Conservation (phyloP, 2,797 vertebrate species). For the Chloroceryle amazona region DNA sequence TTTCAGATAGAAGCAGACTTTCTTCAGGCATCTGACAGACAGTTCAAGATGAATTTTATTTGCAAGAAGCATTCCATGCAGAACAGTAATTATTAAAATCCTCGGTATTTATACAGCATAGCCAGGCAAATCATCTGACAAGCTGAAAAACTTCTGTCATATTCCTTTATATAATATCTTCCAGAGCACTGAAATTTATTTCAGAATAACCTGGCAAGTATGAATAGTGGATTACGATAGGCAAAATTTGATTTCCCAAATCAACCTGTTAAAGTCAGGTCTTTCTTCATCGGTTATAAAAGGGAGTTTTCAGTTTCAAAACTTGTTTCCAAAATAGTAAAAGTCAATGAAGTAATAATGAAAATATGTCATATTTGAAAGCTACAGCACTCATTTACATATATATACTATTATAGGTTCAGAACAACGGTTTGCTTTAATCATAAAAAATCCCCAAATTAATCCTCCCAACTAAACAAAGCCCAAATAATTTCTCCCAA, state of each 20-base stretch:
- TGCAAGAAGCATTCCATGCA: neutral
- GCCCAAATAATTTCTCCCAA: neutral
- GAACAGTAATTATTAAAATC: slow-evolving; percentile 45
- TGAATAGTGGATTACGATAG: slow-evolving; percentile 7
- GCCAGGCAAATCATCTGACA: slow-evolving; percentile 30
- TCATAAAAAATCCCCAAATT: accelerated
- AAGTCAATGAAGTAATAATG: neutral
- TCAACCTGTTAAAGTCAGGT: neutral
- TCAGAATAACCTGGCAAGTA: neutral
- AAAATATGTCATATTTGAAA: neutral
- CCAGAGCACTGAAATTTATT: neutral
- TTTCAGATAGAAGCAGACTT: neutral
- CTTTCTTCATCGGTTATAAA: neutral
- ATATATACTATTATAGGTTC: neutral
- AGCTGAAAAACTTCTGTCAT: slow-evolving; percentile 39
- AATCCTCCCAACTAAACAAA: neutral
- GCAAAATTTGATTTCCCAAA: slow-evolving; percentile 29
- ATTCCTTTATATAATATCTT: neutral
- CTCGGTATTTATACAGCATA: neutral
- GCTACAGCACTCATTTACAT: neutral
- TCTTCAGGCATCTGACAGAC: slow-evolving; percentile 2
- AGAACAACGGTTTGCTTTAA: neutral
- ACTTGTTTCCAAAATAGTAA: neutral
- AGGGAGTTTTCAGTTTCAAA: neutral
- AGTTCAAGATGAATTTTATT: slow-evolving; percentile 1